Evolutionary conservation across 2,797 vertebrate species (phyloP).

Genomic region (Siniperca undulata): DNA sequence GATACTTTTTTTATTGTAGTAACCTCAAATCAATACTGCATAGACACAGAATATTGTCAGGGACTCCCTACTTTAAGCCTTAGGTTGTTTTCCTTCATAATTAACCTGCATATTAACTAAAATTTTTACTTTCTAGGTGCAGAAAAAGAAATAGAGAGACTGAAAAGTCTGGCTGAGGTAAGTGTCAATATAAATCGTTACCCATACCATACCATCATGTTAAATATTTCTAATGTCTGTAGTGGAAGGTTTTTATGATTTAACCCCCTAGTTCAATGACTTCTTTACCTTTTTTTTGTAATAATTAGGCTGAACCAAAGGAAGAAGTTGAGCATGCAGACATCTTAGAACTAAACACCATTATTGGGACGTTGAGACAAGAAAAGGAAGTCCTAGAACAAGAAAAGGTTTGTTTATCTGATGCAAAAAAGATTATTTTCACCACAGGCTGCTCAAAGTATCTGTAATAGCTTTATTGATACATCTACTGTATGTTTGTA

Average conservation of each 20-base stretch:
- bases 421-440: neutral
- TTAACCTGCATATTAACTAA: constrained; percentile 14
- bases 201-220: neutral
- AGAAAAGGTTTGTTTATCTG: constrained; percentile 84
- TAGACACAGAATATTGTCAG: neutral
- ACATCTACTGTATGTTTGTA: neutral
- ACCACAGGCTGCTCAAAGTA: neutral
- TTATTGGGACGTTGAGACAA: constrained; percentile 83
- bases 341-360: constrained; percentile 87
- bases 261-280: neutral
- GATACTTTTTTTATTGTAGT: neutral
- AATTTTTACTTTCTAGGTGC: constrained; percentile 84
- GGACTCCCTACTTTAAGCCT: neutral
- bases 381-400: constrained; percentile 85
- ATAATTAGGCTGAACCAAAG: constrained; percentile 71
- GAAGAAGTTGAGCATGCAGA: constrained; percentile 87
- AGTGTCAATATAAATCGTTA: constrained; percentile 51
- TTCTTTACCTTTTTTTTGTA: constrained; percentile 3
- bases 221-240: neutral
- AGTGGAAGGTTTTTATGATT: neutral
- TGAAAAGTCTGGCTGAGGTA: constrained; percentile 88
- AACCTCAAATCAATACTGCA: neutral
- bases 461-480: neutral
- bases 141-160: constrained; percentile 88
- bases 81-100: neutral